Evolutionary conservation across 2,113 vertebrate species (phyloP).

Genomic region (Tiliqua scincoides): DNA sequence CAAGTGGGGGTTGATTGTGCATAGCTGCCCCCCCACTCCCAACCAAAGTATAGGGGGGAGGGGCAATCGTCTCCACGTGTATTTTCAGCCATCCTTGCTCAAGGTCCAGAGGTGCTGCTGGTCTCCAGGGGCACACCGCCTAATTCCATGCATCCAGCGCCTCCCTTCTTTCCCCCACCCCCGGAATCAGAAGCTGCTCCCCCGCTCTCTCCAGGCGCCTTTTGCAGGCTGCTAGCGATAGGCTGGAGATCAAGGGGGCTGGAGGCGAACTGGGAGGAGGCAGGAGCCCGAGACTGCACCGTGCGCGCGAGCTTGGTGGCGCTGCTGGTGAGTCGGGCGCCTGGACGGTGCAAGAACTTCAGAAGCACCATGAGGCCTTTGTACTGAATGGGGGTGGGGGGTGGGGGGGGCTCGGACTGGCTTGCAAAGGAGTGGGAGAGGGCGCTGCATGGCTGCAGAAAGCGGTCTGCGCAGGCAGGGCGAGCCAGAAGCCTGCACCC

Average conservation of each 20-base stretch:
- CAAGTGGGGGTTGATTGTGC: not conserved
- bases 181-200: not conserved
- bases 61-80: not conserved
- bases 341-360: not conserved
- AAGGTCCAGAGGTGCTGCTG: not conserved
- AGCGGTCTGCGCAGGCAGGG: no score
- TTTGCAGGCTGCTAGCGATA: not conserved
- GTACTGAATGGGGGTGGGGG: not conserved
- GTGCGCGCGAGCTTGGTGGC: not conserved
- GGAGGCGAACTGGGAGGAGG: not conserved
- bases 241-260: not conserved
- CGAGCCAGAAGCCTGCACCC: not conserved
- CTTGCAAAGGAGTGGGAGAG: not conserved
- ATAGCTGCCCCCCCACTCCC: not conserved
- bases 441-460: no score
- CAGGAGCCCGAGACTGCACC: no score
- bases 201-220: not conserved
- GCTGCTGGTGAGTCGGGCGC: not conserved
- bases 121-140: no score
- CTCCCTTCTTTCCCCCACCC: not conserved
- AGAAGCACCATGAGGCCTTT: not conserved
- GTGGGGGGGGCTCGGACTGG: not conserved
- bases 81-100: not conserved
- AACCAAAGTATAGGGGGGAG: fast-evolving
- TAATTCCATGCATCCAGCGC: no score